Conservation (phyloP, 2,113 vertebrate genomes). For the Clinocottus analis region DNA sequence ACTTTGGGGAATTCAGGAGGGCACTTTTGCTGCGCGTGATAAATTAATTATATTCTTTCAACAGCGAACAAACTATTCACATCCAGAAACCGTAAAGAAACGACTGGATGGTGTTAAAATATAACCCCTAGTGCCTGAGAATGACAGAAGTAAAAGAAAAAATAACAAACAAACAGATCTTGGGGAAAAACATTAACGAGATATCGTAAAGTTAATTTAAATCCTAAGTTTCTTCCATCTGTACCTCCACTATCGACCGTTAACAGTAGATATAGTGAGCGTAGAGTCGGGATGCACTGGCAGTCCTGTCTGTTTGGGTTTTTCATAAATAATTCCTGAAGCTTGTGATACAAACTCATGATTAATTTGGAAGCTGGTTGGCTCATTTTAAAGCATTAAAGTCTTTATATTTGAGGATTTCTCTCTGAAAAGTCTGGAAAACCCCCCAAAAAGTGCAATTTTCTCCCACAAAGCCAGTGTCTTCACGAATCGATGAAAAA, state of each 20-base stretch:
- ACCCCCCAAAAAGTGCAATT: background rate
- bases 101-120: background rate
- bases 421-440: conserved; percentile 28
- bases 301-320: background rate
- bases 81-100: background rate
- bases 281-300: background rate
- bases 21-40: background rate
- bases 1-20: background rate
- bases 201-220: background rate
- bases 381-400: background rate
- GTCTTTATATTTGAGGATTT: conserved; percentile 16
- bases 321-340: conserved; percentile 22
- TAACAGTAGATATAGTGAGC: background rate
- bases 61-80: background rate
- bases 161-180: background rate
- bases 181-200: background rate
- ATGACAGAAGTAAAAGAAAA: background rate
- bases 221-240: background rate
- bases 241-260: background rate
- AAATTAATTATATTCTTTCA: background rate
- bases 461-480: background rate
- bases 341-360: background rate
- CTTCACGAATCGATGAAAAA: background rate
- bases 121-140: background rate
- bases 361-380: conserved; percentile 19